Evolutionary conservation across 2,797 vertebrate genomes (phyloP), one percentile per base, ranked within the genome.

Genomic region (Acestrorhynchus altus): DNA sequence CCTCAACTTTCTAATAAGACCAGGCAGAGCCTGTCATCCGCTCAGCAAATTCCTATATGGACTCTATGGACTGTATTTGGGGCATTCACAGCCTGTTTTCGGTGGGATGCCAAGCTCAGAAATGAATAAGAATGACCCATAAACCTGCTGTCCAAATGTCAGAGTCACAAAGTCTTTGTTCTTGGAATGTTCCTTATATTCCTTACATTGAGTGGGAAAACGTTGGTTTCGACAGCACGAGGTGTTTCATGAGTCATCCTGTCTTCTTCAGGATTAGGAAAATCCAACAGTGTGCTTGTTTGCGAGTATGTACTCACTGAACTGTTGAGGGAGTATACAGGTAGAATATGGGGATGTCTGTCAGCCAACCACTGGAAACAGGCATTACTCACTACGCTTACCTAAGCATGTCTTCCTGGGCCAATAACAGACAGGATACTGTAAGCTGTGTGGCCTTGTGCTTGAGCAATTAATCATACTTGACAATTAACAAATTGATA

Each of bases 31-130:
- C 47, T n/a, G n/a, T 81, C 74, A 70, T 46, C 42, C 26, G 12
- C 44, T 28, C 35, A 51, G 39, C 54, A 70, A 57, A 54, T 51
- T 35, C 54, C 74, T 84, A 71, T 80, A 54, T 77, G 51, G 64
- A 60, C 47, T 78, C 2, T 35, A 35, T 35, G 31, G 31, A 6
- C 77, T 82, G 75, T 82, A 83, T 87, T 74, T 65, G 46, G 16
- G 39, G 39, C 39, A 68, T 60, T 77, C 24, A 5, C 40, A 18
- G 42, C 56, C 39, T 31, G 15, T 47, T 75, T 54, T 82, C 46
- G 60, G 20, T 40, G 39, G 35, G 15, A 22, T 13, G 35, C 57
- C 61, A 72, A 13, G 35, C 72, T 49, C 47, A 22, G 80, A 85
- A 76, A 68, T 51, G 28, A n/a, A n/a, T n/a, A n/a, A n/a, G n/a